These are phyloP conservation scores for Euphydryas editha DNA, from an alignment of 2,888 invertebrate genomes.

Conservation along the genomic window DNA sequence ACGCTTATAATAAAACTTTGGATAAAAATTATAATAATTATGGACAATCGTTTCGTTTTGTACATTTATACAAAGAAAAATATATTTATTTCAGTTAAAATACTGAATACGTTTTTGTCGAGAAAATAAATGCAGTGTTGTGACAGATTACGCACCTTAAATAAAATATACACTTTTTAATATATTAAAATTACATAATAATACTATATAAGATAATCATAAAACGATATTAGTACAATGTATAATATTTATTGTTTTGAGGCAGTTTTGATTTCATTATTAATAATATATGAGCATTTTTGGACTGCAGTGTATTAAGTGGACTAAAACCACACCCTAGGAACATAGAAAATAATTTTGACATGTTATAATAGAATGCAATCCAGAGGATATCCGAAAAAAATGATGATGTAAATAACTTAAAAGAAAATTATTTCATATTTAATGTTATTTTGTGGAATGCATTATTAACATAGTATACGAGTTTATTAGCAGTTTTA, in stretches of 20 bases:
- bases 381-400: neutral
- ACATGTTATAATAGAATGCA: neutral
- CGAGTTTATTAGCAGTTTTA: neutral
- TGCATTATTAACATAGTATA: neutral
- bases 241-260: slow-evolving; percentile 62
- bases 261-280: slow-evolving; percentile 62
- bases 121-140: slow-evolving; percentile 66
- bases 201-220: slow-evolving; percentile 57
- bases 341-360: neutral
- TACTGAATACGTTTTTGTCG: slow-evolving; percentile 59
- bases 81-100: slow-evolving; percentile 58
- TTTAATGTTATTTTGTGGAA: neutral
- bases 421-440: neutral
- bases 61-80: slow-evolving; percentile 80
- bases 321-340: neutral
- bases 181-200: slow-evolving; percentile 66
- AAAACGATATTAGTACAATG: slow-evolving; percentile 55
- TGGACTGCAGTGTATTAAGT: neutral
- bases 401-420: neutral
- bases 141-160: slow-evolving; percentile 66
- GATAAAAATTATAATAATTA: slow-evolving; percentile 78
- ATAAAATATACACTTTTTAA: slow-evolving; percentile 52
- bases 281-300: slow-evolving; percentile 21
- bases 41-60: slow-evolving; percentile 68
- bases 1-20: slow-evolving; percentile 82